Evolutionary conservation across 2,113 vertebrate species (phyloP).

Genomic region (Sorex fumeus): DNA sequence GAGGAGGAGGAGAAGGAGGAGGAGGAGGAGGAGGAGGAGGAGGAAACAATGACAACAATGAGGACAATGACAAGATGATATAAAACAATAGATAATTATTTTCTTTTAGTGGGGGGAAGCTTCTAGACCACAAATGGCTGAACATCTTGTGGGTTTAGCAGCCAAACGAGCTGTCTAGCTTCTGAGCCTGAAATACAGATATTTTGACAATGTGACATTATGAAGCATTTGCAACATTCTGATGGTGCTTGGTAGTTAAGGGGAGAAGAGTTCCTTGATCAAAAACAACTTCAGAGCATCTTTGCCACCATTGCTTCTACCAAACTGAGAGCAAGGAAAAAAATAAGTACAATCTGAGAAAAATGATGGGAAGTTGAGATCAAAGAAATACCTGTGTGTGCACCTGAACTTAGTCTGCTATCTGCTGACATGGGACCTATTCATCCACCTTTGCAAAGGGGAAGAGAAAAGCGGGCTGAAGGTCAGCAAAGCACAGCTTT

Average conservation of each 20-base stretch:
- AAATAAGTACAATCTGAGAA: slow-evolving; percentile 40
- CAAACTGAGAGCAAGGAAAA: not conserved
- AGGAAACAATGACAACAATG: no score
- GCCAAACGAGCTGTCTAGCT: slow-evolving; percentile 79
- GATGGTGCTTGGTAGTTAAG: slow-evolving; percentile 42
- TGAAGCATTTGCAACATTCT: slow-evolving; percentile 75
- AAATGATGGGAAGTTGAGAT: not conserved
- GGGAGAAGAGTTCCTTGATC: slow-evolving; percentile 62
- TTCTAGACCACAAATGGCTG: slow-evolving; percentile 84
- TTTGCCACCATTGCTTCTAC: not conserved
- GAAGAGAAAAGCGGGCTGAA: not conserved
- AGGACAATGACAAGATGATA: slow-evolving; percentile 16
- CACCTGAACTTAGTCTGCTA: not conserved
- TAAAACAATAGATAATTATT: slow-evolving; percentile 77
- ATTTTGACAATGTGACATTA: slow-evolving; percentile 86
- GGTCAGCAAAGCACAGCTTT: slow-evolving; percentile 52
- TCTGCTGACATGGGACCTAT: not conserved
- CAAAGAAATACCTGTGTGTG: not conserved
- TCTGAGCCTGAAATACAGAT: slow-evolving; percentile 82
- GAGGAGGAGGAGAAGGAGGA: not conserved
- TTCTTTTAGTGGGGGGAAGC: slow-evolving; percentile 64
- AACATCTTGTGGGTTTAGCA: slow-evolving; percentile 82
- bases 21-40: not conserved
- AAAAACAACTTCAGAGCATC: slow-evolving; percentile 62
- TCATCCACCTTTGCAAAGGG: slow-evolving; percentile 25